Base-by-base conservation (phyloP, 2,797 vertebrate species). In the Intellagama lesueurii region DNA sequence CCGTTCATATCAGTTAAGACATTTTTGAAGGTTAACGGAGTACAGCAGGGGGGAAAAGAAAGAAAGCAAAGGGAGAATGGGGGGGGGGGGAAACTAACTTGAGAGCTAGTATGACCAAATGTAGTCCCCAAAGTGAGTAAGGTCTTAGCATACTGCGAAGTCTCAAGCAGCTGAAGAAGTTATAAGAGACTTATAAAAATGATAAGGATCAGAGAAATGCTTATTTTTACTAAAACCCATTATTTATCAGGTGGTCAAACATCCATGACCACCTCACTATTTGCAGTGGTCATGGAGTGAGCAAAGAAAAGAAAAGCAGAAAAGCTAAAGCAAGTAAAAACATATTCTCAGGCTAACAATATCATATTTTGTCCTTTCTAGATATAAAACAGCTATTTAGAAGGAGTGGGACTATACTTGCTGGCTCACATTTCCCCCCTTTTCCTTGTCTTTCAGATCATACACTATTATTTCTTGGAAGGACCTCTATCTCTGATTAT, bases 171-270 rank as follows among this genome's bases (percentile, higher is more conserved):
- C 52, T 56, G 52, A 56, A 14, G 52, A 56, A 56, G 52, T 56
- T 56, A 56, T 56, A 56, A 56, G 80, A 90, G 88, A 84, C 12
- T 44, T 68, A 4, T 0, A 1, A 35, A 4, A 4, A 0, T 0
- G 22, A 60, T 35, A n/a, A 66, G 0, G 81, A 68, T 70, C 32
- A 2, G 14, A 52, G 44, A 89, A 86, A 83, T 4, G 7, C 3
- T 69, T 28, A 0, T 0, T 86, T 93, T 83, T 86, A 0, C 24
- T 73, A 24, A 91, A 89, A 80, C 3, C 60, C 52, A 4, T 64
- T 89, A 87, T 88, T 92, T 92, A 77, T 83, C 56, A 72, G 81
- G 17, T 4, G 30, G 79, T 1, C 7, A 66, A 76, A 89, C 2
- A 64, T 0, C 16, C 86, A 30, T 92, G 76, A 89, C 11, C 16